Percentiles rank a stretch among this genome's conserved stretches.
Evolutionary conservation across 2,888 invertebrate genomes (phyloP).

Genomic region (Carterocephalus palaemon): DNA sequence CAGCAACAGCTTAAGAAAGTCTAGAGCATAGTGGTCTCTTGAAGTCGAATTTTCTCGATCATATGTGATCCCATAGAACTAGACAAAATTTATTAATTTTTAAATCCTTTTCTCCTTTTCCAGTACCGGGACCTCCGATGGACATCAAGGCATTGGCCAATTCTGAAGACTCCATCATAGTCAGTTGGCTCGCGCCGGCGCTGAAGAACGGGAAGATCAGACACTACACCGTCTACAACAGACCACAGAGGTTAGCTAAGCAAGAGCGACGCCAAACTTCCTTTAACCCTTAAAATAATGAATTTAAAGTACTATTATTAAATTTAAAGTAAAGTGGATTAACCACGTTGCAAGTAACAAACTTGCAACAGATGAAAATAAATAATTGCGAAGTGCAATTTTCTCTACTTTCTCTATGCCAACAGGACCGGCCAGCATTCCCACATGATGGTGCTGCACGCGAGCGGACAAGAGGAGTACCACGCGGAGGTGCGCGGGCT

Average conservation of each 20-base stretch:
- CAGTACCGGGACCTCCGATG: slow-evolving; percentile 90
- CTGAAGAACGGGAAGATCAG: slow-evolving; percentile 89
- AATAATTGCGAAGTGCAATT: no score
- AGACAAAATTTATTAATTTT: no score
- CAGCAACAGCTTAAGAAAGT: no score
- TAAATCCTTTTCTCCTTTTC: background rate
- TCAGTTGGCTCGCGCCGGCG: slow-evolving; percentile 91
- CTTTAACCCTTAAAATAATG: no score
- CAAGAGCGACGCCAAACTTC: background rate
- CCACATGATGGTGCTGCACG: slow-evolving; percentile 51
- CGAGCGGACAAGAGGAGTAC: slow-evolving; percentile 51
- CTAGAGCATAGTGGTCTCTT: no score
- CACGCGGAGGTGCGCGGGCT: slow-evolving; percentile 83
- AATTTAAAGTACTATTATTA: no score
- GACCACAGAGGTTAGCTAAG: slow-evolving; percentile 71
- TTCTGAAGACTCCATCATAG: slow-evolving; percentile 88
- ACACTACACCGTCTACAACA: slow-evolving; percentile 88
- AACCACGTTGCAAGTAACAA: no score
- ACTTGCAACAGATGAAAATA: no score
- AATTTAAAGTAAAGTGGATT: no score
- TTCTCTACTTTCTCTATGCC: background rate
- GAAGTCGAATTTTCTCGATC: no score
- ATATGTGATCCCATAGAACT: no score
- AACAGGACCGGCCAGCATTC: slow-evolving; percentile 64
- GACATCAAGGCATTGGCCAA: slow-evolving; percentile 89